Conservation (phyloP, 2,888 invertebrate species). For the Drosophila cognata region DNA sequence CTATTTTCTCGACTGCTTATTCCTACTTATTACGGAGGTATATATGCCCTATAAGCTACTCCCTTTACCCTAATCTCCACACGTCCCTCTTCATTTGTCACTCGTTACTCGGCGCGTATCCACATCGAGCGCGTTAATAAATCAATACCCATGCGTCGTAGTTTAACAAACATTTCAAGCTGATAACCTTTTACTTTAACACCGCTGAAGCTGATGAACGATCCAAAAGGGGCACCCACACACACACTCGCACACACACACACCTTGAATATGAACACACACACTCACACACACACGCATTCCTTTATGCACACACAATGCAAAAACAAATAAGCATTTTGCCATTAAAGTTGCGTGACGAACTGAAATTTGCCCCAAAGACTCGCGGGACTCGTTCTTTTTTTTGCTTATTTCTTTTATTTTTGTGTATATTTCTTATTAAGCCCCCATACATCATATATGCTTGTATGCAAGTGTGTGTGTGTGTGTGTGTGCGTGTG, state of each 20-base stretch:
- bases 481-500: slow-evolving; percentile 21
- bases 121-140: slow-evolving; percentile 61
- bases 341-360: slow-evolving; percentile 79
- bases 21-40: neutral
- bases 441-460: slow-evolving; percentile 23
- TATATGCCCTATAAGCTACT: neutral
- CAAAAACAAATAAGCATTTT: slow-evolving; percentile 71
- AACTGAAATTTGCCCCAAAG: slow-evolving; percentile 75
- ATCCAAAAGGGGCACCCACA: slow-evolving; percentile 36
- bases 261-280: slow-evolving; percentile 32
- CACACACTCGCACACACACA: slow-evolving; percentile 15
- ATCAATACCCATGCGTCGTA: slow-evolving; percentile 71
- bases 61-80: neutral
- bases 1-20: neutral
- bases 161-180: slow-evolving; percentile 73
- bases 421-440: slow-evolving; percentile 26
- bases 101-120: slow-evolving; percentile 25
- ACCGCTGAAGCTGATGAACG: slow-evolving; percentile 38
- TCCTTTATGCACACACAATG: slow-evolving; percentile 36
- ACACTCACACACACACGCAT: slow-evolving; percentile 5
- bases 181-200: slow-evolving; percentile 77
- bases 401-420: slow-evolving; percentile 38
- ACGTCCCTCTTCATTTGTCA: neutral
- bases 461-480: slow-evolving; percentile 6
- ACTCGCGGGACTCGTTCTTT: slow-evolving; percentile 66